phyloP scores from a whole-genome alignment of 1,140 invertebrate species.

The Globodera rostochiensis region DNA sequence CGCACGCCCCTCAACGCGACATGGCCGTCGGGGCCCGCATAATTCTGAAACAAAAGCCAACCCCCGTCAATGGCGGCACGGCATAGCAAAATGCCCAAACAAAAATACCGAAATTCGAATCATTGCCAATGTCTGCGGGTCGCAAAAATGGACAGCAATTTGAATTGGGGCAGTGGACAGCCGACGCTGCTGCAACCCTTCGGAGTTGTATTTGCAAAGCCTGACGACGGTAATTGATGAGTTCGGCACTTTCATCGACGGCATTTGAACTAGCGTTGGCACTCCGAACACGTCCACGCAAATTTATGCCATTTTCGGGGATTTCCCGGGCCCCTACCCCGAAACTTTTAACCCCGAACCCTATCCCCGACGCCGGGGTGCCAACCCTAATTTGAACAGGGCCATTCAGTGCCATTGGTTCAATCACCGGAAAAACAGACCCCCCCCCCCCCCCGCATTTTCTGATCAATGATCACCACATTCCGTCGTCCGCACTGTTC shows the following conservation, averaged over 20 bases:
- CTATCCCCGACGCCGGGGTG: neutral
- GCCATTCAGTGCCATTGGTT: slow-evolving; percentile 38
- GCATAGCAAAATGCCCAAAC: slow-evolving; percentile 36
- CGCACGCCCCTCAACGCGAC: slow-evolving; percentile 47
- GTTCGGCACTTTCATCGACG: slow-evolving; percentile 22
- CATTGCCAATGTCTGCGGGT: slow-evolving; percentile 44
- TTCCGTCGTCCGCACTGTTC: neutral
- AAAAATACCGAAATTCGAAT: slow-evolving; percentile 50
- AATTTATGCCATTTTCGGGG: too few relatives aligned
- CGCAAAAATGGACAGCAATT: slow-evolving; percentile 31
- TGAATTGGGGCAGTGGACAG: slow-evolving; percentile 32
- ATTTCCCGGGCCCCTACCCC: too few relatives aligned
- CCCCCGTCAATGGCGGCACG: neutral
- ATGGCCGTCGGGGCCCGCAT: slow-evolving; percentile 46
- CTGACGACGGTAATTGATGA: slow-evolving; percentile 21
- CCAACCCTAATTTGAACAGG: neutral
- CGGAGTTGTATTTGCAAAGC: slow-evolving; percentile 45
- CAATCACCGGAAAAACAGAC: too few relatives aligned
- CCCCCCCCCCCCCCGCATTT: neutral
- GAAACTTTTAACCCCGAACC: neutral
- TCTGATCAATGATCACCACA: slow-evolving; percentile 24
- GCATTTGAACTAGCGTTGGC: slow-evolving; percentile 13
- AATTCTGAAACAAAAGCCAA: slow-evolving; percentile 38
- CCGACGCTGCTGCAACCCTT: neutral
- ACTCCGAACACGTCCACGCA: too few relatives aligned